A percentile compares a stretch with the other conserved stretches of the same genome.
These are phyloP conservation scores for Catocala sponsa DNA, from an alignment of 2,888 invertebrate genomes.

Conservation along the genomic window DNA sequence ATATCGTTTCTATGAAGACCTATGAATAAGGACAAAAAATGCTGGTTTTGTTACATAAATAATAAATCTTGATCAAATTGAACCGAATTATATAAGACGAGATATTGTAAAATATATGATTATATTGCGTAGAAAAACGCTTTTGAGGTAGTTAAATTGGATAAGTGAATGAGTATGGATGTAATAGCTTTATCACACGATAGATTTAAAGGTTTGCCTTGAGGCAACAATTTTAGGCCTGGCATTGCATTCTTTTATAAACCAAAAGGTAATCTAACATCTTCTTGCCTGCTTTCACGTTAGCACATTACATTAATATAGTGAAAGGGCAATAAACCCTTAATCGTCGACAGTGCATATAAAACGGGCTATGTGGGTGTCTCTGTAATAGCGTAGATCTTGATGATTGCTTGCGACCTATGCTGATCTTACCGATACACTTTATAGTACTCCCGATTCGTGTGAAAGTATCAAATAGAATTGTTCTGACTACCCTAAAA, in stretches of 20 bases:
- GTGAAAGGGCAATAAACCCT: conserved; percentile 77
- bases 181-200: conserved; percentile 27
- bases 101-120: no score
- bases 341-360: conserved; percentile 57
- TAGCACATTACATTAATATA: conserved; percentile 51
- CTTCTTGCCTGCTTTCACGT: conserved; percentile 24
- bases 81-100: no score
- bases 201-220: conserved; percentile 13
- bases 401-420: conserved; percentile 69
- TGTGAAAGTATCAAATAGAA: conserved; percentile 35
- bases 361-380: conserved; percentile 74
- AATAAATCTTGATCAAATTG: no score
- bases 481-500: not conserved
- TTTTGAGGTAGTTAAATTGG: no score
- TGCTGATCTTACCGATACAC: conserved; percentile 54
- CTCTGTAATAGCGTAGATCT: conserved; percentile 72
- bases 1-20: no score
- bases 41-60: no score
- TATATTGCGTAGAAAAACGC: no score
- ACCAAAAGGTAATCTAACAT: conserved; percentile 27
- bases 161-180: conserved; percentile 19
- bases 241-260: conserved; percentile 17
- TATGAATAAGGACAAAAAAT: no score
- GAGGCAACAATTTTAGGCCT: conserved; percentile 4
- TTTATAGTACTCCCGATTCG: conserved; percentile 29